Conservation (phyloP, 2,797 vertebrate genomes). For the Halcyon smyrnensis region DNA sequence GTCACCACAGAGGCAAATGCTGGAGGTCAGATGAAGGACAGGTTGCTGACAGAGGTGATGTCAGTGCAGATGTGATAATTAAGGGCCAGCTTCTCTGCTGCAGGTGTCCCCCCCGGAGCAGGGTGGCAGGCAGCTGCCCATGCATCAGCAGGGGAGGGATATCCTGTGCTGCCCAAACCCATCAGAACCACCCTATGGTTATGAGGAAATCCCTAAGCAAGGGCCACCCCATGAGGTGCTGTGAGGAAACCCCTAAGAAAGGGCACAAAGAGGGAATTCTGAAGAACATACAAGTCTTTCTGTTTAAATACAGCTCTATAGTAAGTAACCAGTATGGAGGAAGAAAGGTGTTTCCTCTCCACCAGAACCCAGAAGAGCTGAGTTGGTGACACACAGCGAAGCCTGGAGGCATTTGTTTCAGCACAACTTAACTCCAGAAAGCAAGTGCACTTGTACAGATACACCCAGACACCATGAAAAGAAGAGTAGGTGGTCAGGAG, state of each 20-base stretch:
- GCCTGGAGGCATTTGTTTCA: not conserved
- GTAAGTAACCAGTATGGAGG: accelerated
- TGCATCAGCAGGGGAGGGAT: accelerated
- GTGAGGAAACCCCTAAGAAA: not conserved
- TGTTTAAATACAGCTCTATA: not conserved
- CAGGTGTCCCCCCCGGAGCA: accelerated
- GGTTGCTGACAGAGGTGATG: accelerated
- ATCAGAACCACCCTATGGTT: accelerated
- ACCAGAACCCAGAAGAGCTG: not conserved
- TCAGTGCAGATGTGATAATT: not conserved
- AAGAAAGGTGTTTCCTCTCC: not conserved
- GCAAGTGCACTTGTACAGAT: not conserved
- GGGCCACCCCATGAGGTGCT: not conserved
- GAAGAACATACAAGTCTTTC: not conserved
- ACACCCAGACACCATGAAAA: not conserved
- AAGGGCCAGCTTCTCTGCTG: not conserved
- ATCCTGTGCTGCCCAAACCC: not conserved
- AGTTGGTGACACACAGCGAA: not conserved
- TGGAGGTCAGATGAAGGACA: not conserved
- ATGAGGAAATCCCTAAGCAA: not conserved
- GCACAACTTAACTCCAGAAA: not conserved
- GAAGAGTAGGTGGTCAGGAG: not conserved
- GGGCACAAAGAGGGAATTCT: not conserved
- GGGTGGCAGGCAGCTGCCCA: too few relatives aligned
- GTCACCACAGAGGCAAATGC: not conserved